Evolutionary conservation across 2,888 invertebrate species (phyloP), one percentile per base, ranked within the genome.

Genomic region (Gibbula magus): DNA sequence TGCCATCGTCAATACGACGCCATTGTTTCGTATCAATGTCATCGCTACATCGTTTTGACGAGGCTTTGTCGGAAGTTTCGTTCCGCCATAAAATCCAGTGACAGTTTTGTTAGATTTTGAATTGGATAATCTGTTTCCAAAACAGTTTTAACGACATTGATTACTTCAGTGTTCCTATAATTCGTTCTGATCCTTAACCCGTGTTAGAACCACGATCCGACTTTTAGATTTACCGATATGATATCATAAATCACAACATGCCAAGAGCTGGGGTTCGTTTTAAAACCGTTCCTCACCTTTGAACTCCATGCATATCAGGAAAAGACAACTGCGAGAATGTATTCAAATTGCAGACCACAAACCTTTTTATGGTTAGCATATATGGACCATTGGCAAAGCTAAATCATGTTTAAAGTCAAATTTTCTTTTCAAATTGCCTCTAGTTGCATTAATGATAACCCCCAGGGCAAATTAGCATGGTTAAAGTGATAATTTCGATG

Each of bases 401-500:
- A 61, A 61, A 61, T 61, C 61, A 61, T 29, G 18, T 61, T 61
- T 25, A 25, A 16, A 22, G 29, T 4, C 16, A 25, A 61, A 25
- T 61, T 61, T 61, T 61, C 61, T 25, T 61, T 61, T 61, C 61
- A 29, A 61, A 61, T 61, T 61, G 61, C 61, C 25, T 25, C 25
- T 13, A n/a, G 18, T 29, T 29, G 25, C 61, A 61, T 54, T 54
- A 54, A 18, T 54, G 20, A 54, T 54, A 54, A 25, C 61, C 61
- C 61, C 29, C 0, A 61, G 61, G 29, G 25, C 61, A 61, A 29
- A 61, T 61, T 61, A 61, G 61, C 61, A 61, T 61, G 10, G 29
- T 61, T 4, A 61, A 61, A n/a, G 25, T 25, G 29, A 61, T 61
- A 61, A 61, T 61, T 61, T 61, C 61, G 18, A 61, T 61, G 61